Conservation (phyloP, 1,140 invertebrate genomes). For the Zaprionus nigranus region DNA sequence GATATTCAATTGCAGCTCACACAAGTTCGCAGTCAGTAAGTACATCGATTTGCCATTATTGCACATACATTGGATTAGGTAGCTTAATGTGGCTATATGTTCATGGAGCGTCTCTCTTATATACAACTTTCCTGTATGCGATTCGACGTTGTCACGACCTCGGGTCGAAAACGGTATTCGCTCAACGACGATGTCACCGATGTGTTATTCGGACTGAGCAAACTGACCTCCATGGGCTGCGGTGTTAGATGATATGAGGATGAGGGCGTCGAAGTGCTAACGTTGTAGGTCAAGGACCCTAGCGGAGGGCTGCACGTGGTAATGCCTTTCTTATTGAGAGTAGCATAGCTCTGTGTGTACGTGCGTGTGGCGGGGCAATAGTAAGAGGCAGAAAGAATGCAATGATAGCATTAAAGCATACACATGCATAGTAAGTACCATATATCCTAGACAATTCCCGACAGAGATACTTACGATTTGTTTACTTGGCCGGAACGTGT, state of each 20-base stretch:
- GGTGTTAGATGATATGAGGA: constrained; percentile 82
- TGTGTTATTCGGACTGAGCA: constrained; percentile 84
- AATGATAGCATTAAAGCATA: constrained; percentile 32
- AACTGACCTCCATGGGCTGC: constrained; percentile 83
- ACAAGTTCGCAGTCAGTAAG: constrained; percentile 53
- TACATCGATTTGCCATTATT: constrained; percentile 34
- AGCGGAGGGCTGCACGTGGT: constrained; percentile 82
- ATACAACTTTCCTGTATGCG: constrained; percentile 94
- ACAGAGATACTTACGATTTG: constrained; percentile 78
- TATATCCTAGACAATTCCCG: not conserved
- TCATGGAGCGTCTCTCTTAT: constrained; percentile 85
- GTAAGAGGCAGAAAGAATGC: constrained; percentile 13
- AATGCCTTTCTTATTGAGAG: constrained; percentile 82
- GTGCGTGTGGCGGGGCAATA: not conserved
- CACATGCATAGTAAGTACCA: not conserved
- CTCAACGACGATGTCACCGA: constrained; percentile 87
- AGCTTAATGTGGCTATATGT: not conserved
- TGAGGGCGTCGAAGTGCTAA: constrained; percentile 76
- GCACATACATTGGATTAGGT: constrained; percentile 1
- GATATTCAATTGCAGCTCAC: constrained; percentile 46
- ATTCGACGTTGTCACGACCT: constrained; percentile 92
- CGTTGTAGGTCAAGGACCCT: constrained; percentile 67
- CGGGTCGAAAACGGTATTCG: constrained; percentile 88
- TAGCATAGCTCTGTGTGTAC: constrained; percentile 81
- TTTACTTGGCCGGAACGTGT: constrained; percentile 84